These are phyloP conservation scores for Dioctria linearis DNA, from an alignment of 2,888 invertebrate genomes.

Conservation along the genomic window DNA sequence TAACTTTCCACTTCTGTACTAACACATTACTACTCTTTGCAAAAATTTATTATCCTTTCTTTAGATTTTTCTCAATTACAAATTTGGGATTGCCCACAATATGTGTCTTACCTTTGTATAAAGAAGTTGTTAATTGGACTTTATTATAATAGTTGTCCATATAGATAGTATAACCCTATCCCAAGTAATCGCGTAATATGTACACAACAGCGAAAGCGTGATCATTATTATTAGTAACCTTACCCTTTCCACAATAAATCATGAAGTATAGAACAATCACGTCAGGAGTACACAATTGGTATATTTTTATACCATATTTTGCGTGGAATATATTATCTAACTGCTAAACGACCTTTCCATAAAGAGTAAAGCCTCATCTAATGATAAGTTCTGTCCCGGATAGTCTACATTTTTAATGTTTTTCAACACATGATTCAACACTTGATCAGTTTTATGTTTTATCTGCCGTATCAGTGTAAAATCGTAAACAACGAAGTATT, in stretches of 20 bases:
- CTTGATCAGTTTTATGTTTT: neutral
- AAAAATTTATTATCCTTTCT: neutral
- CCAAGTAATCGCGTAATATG: neutral
- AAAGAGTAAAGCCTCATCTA: conserved; percentile 25
- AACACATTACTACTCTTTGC: neutral
- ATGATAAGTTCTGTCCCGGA: conserved; percentile 17
- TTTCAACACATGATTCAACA: neutral
- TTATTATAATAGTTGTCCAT: conserved; percentile 5
- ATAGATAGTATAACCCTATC: neutral
- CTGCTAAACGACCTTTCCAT: conserved; percentile 4
- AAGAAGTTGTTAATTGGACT: neutral
- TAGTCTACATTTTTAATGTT: conserved; percentile 7
- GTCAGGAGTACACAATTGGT: conserved; percentile 8
- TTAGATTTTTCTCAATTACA: conserved; percentile 8
- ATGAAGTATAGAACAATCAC: neutral
- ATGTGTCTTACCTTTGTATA: neutral
- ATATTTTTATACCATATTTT: conserved; percentile 12
- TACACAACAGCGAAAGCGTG: neutral
- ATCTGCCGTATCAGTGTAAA: conserved; percentile 5
- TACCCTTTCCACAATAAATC: neutral
- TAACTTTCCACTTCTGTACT: neutral
- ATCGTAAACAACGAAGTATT: conserved; percentile 7
- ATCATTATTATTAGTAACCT: neutral
- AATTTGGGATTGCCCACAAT: neutral
- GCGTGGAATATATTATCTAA: conserved; percentile 1